Conservation (phyloP, 2,113 vertebrate genomes). For the Connochaetes taurinus region DNA sequence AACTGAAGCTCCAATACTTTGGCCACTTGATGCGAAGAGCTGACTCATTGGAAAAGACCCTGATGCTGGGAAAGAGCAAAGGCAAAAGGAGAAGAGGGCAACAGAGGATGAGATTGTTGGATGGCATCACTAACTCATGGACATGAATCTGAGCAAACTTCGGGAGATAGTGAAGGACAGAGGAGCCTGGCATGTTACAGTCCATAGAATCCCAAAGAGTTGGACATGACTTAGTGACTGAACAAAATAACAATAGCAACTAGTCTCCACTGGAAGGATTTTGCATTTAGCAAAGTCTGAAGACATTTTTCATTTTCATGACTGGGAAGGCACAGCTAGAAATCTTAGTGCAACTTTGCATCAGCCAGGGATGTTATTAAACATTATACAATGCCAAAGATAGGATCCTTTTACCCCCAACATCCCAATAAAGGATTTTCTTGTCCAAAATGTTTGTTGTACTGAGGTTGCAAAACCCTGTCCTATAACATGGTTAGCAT, state of each 20-base stretch:
- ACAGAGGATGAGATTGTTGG: background rate
- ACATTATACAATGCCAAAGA: background rate
- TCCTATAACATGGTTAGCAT: background rate
- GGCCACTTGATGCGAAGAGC: background rate
- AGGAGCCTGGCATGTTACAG: background rate
- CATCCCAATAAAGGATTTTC: background rate
- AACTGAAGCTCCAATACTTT: background rate
- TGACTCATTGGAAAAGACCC: background rate
- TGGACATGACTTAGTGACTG: background rate
- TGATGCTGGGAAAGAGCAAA: background rate
- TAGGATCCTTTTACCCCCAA: fast-evolving
- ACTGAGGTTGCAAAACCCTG: background rate
- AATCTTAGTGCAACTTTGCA: background rate
- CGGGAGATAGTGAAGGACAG: background rate
- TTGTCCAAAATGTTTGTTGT: background rate
- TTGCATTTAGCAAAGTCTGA: background rate
- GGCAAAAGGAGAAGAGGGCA: background rate
- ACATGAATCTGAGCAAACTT: background rate
- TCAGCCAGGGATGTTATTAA: background rate
- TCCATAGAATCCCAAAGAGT: background rate
- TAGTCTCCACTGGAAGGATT: background rate
- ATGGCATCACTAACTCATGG: background rate
- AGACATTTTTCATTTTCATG: background rate
- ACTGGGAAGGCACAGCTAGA: background rate
- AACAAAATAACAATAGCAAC: background rate